Base-by-base conservation (phyloP, 1,140 invertebrate species). In the Heterodera schachtii region DNA sequence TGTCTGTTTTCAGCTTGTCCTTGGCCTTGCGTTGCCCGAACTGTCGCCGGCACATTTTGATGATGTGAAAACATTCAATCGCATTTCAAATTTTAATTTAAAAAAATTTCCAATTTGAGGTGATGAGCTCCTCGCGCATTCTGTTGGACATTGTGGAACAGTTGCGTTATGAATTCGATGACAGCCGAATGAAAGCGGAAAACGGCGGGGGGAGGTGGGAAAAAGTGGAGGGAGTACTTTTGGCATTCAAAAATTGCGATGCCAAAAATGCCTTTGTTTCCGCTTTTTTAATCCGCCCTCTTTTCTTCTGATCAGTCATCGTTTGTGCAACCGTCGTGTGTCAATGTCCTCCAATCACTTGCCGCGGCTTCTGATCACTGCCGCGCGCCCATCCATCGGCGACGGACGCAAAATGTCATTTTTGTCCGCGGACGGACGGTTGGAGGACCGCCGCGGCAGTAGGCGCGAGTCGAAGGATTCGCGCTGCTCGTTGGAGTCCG, bases 391-490 rank as follows among this genome's bases (percentile, higher is more conserved):
- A 11, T 89, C 87, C 21, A 79, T 89, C 79, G 73, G 82, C 13
- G 86, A 87, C 49, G 71, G 80, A 57, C 78, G 88, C 52, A 89
- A 89, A 78, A 89, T 90, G 88, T 89, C 88, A 46, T 89, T 90
- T 75, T 83, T 89, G 21, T 89, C 87, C 5, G 88, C 88, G 5
- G 87, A 89, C 66, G 87, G 87, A 31, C 82, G 87, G 41, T 78
- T 89, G 46, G 87, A 89, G 73, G 87, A 89, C 73, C 78, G 84
- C 73, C 78, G 84, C 19, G 77, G 76, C 47, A 71, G 71, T 67
- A 16, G 87, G 70, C 66, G 87, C 57, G 84, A 89, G 77, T 87
- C 85, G 13, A 90, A 89, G 71, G 88, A 89, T 41, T 81, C 75
- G 7, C 83, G 86, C 49, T 79, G 86, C 64, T 86, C 84, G 19